Evolutionary conservation across 2,797 vertebrate genomes (phyloP), one percentile per base, ranked within the genome.

Genomic region (Sitta carolinensis): DNA sequence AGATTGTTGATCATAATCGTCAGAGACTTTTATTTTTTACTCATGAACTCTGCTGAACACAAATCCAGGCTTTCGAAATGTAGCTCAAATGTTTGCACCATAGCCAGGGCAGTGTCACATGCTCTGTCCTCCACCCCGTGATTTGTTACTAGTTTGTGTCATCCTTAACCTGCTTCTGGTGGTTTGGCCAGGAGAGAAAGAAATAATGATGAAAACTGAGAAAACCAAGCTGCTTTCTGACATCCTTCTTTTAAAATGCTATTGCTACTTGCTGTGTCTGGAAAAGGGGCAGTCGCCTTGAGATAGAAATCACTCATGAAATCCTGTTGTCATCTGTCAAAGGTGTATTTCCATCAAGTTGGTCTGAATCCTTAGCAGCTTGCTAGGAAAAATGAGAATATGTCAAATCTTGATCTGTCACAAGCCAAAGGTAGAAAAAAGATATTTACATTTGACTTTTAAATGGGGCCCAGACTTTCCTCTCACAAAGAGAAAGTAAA

Each of bases 121-220:
- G 88, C 79, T 96, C 73, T 51, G 45, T 67, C 69, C 89, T 84
- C 70, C 82, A 63, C 81, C 91, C 47, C 2, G 3, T 86, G 84
- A 95, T 90, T 91, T 94, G 87, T 96, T 95, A 77, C 74, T 95
- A 64, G 42, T 64, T 84, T 90, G 70, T 74, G n/a, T 79, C 47
- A 79, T 81, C n/a, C 85, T 86, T 93, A 85, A 84, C 89, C 89
- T 86, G 91, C 70, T 91, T 84, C 91, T 96, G 68, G 88, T 96
- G 78, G 81, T 87, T 94, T 3, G 72, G 88, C 93, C 93, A 89
- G 86, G 59, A 90, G 59, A 94, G 77, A 94, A 94, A 94, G 48
- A 94, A 96, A 76, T 90, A 94, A 93, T 1, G 2, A 87, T 80
- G 94, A 95, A 91, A 95, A 87, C 81, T 94, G 93, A 87, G 67